These are phyloP conservation scores for Tigriopus japonicus DNA, from an alignment of 1,140 invertebrate genomes.

Conservation along the genomic window DNA sequence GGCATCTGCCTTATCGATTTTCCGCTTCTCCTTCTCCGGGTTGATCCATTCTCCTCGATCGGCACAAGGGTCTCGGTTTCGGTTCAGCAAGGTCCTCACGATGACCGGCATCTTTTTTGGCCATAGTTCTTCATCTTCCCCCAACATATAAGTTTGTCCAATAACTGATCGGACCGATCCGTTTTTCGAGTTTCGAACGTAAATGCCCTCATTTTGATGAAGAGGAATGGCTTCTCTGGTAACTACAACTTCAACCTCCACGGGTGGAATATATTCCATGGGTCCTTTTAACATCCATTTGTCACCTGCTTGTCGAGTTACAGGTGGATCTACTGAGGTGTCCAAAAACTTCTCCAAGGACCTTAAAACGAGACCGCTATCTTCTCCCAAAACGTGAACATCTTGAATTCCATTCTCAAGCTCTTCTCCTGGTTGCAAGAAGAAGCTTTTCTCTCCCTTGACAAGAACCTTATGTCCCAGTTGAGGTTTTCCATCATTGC, in stretches of 20 bases:
- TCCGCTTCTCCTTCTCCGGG: slow-evolving; percentile 2
- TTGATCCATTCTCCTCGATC: slow-evolving; percentile 23
- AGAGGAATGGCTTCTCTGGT: slow-evolving; percentile 30
- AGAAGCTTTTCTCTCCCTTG: slow-evolving; percentile 32
- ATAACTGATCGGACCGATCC: slow-evolving; percentile 32
- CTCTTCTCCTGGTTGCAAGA: slow-evolving; percentile 30
- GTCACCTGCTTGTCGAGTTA: slow-evolving; percentile 28
- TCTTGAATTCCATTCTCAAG: slow-evolving; percentile 31
- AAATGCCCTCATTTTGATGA: slow-evolving; percentile 36
- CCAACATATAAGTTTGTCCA: slow-evolving; percentile 34
- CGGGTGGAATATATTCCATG: slow-evolving; percentile 32
- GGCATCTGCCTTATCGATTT: not conserved
- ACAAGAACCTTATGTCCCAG: slow-evolving; percentile 30
- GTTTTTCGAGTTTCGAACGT: slow-evolving; percentile 32
- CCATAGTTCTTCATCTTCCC: slow-evolving; percentile 35
- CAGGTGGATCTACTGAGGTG: slow-evolving; percentile 16
- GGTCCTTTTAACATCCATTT: slow-evolving; percentile 34
- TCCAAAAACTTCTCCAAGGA: slow-evolving; percentile 29
- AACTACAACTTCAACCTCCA: slow-evolving; percentile 31
- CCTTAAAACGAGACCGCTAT: slow-evolving; percentile 31
- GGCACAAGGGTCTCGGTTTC: slow-evolving; percentile 26
- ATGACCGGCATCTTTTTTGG: slow-evolving; percentile 27
- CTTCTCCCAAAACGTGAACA: slow-evolving; percentile 30
- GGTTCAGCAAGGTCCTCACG: slow-evolving; percentile 26
- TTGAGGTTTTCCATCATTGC: slow-evolving; percentile 30